phyloP scores from a whole-genome alignment of 2,888 invertebrate genomes.

The Cataglyphis rosenhaueri region DNA sequence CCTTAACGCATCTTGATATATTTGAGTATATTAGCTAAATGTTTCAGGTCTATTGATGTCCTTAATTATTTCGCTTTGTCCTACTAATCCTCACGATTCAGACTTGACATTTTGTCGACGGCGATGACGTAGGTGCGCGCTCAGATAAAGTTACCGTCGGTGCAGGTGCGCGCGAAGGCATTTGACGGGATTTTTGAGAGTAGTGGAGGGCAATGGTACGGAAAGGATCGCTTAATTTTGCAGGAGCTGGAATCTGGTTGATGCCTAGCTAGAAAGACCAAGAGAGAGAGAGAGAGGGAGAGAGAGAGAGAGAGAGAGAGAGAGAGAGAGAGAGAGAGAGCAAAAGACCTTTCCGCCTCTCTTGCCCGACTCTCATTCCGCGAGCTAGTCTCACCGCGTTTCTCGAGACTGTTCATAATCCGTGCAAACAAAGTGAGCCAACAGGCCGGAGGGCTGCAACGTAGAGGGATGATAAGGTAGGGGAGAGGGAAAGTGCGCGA shows the following conservation, averaged over 20 bases:
- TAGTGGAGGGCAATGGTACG: background rate
- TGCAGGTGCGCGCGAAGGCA: constrained; percentile 58
- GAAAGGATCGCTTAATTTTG: constrained; percentile 66
- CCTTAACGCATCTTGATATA: background rate
- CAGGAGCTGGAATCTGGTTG: constrained; percentile 66
- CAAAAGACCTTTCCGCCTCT: constrained; percentile 56
- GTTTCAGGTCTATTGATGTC: background rate
- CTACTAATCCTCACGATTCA: constrained; percentile 21
- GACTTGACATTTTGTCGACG: constrained; percentile 29
- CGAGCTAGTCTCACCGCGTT: constrained; percentile 54
- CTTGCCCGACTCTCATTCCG: constrained; percentile 56
- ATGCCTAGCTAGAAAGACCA: constrained; percentile 45
- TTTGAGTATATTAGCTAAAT: too few species aligned
- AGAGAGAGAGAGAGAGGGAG: constrained; percentile 30
- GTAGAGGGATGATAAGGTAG: background rate
- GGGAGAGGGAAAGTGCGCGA: constrained; percentile 22
- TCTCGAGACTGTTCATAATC: constrained; percentile 78
- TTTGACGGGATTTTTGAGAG: constrained; percentile 7
- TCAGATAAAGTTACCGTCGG: constrained; percentile 53
- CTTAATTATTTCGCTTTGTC: constrained; percentile 1
- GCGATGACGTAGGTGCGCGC: constrained; percentile 37
- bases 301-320: background rate
- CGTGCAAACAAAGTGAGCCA: constrained; percentile 78
- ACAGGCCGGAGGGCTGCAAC: constrained; percentile 69
- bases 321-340: constrained; percentile 1